Evolutionary conservation across 2,797 vertebrate species (phyloP).

Genomic region (Chlorospingus flavigularis): DNA sequence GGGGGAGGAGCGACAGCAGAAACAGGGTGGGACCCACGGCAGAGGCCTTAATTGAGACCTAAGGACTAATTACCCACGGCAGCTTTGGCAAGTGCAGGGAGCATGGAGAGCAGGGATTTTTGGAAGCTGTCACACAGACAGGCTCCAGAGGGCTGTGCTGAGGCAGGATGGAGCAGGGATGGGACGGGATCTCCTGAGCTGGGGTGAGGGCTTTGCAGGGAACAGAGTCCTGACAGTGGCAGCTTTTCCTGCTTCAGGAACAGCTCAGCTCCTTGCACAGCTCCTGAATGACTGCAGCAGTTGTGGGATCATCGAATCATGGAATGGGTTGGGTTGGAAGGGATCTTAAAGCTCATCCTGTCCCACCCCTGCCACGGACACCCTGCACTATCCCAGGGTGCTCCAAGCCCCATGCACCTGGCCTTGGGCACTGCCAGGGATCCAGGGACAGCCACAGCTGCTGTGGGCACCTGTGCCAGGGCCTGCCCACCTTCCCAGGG

Average conservation of each 20-base stretch:
- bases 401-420: rapidly evolving
- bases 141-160: neutral
- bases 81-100: neutral
- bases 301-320: rapidly evolving
- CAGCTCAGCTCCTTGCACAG: neutral
- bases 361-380: neutral
- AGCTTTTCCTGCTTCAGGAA: neutral
- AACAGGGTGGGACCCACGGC: neutral
- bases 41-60: neutral
- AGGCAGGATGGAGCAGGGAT: neutral
- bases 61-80: neutral
- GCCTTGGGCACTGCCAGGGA: neutral
- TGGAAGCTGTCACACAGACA: neutral
- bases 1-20: neutral
- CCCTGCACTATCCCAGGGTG: rapidly evolving
- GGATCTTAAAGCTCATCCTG: neutral
- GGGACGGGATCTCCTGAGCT: neutral
- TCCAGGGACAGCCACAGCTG: neutral
- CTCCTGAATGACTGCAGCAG: neutral
- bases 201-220: rapidly evolving
- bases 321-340: neutral
- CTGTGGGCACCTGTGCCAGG: neutral
- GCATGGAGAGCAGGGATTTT: neutral
- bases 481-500: neutral
- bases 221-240: neutral